Base-by-base conservation (phyloP, 2,888 invertebrate genomes). In the Sphaerophoria taeniata region DNA sequence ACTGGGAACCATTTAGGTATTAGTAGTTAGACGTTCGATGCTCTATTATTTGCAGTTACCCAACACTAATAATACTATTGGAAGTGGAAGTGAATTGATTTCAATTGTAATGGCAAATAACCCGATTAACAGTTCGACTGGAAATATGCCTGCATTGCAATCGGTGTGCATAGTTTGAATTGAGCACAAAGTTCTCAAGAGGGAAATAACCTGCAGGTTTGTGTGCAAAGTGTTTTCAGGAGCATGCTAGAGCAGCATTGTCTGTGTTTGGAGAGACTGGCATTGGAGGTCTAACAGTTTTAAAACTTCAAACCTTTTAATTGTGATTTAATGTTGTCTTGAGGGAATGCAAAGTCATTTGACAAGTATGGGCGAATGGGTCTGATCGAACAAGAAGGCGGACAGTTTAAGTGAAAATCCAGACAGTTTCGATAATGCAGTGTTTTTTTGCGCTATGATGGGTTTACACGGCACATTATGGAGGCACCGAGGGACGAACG, bases 241-340 rank as follows among this genome's bases (percentile, higher is more conserved):
- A 31, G 5, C 34, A 36, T 61, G 49, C 47, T n/a, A 33, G 43
- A 56, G 69, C 79, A 39, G 69, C 69, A 70, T 69, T 39, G 31
- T 51, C 9, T 60, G 60, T 43, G 12, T 39, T 12, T 34, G n/a
- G 31, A 7, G 24, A 36, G 53, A 31, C 34, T 7, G 14, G 33
- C 9, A 31, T 24, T 12, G 14, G 33, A 7, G 51, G 56, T 51
- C 65, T 47, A 55, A 39, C 60, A 58, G 36, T 72, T 55, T 65
- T 67, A 56, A 58, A 65, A 56, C 60, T 16, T 58, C 5, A 74
- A 75, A 65, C 16, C 16, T 73, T 85, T 85, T 85, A 81, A 85
- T 81, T 81, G 85, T 80, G 51, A 65, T 85, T 81, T 58, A 73
- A 81, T 80, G 85, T 70, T 81, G 65, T 34, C 31, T 47, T 43